Evolutionary conservation across 2,113 vertebrate genomes (phyloP).

Genomic region (Cyrtonyx montezumae): DNA sequence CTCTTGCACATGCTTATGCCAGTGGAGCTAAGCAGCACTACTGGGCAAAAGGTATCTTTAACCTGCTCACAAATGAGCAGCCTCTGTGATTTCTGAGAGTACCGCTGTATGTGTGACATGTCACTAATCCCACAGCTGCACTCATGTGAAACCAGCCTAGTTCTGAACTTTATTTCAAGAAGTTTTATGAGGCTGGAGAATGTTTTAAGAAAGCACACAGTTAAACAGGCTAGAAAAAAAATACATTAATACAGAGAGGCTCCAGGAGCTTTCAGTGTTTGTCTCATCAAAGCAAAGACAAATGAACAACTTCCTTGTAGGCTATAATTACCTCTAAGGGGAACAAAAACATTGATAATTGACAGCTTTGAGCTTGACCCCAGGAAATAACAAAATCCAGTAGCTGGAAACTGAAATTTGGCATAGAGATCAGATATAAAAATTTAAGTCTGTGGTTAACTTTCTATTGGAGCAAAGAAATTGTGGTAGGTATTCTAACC

Average conservation of each 20-base stretch:
- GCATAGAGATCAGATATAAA: background rate
- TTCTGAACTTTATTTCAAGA: background rate
- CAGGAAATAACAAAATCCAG: conserved; percentile 46
- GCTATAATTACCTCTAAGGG: conserved; percentile 45
- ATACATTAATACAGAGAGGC: background rate
- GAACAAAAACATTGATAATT: conserved; percentile 54
- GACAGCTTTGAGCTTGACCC: conserved; percentile 55
- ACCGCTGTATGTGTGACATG: background rate
- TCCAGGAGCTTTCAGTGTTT: conserved; percentile 21
- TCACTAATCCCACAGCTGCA: background rate
- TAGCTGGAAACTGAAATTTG: conserved; percentile 9
- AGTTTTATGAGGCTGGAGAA: background rate
- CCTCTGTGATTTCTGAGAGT: background rate
- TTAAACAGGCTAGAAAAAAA: conserved; percentile 46
- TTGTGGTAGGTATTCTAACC: background rate
- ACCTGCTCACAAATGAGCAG: background rate
- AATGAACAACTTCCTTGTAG: conserved; percentile 30
- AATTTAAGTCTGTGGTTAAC: conserved; percentile 2
- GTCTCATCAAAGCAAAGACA: conserved; percentile 60
- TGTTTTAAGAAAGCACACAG: background rate
- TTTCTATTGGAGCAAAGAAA: background rate
- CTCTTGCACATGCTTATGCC: background rate
- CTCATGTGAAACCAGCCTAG: background rate
- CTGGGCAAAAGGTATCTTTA: background rate
- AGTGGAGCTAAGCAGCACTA: background rate